Conservation (phyloP, 2,888 invertebrate genomes). For the Crematogaster levior region DNA sequence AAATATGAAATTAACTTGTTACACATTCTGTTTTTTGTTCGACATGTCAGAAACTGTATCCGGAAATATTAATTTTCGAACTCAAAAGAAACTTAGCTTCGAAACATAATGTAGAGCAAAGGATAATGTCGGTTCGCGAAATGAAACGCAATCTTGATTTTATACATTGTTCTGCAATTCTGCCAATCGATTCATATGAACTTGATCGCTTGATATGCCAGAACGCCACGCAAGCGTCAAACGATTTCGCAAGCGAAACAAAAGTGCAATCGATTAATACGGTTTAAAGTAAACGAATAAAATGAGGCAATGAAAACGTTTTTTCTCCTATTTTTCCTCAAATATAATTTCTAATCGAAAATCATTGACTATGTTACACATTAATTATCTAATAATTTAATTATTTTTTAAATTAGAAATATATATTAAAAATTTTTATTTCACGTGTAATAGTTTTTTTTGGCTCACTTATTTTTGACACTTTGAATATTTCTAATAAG, state of each 20-base stretch:
- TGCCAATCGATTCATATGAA: constrained; percentile 4
- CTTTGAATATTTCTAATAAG: not conserved
- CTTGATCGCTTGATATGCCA: constrained; percentile 34
- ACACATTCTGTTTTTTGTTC: constrained; percentile 1
- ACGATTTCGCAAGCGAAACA: constrained; percentile 27
- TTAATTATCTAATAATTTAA: not conserved
- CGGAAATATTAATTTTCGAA: not conserved
- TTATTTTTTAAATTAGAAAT: not conserved
- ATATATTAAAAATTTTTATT: not conserved
- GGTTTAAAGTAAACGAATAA: constrained; percentile 23
- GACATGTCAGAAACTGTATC: not conserved
- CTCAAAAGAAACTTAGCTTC: not conserved
- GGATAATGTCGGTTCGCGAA: not conserved
- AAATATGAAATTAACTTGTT: constrained; percentile 63
- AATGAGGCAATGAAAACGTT: not conserved
- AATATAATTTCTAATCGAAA: not conserved
- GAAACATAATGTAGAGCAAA: not conserved
- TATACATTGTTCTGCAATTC: constrained; percentile 32
- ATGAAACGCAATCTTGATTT: constrained; percentile 22
- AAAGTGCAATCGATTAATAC: constrained; percentile 8
- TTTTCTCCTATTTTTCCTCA: not conserved
- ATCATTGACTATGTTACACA: not conserved
- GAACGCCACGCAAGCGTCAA: constrained; percentile 17
- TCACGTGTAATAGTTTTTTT: not conserved
- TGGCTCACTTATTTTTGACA: not conserved